These are phyloP conservation scores for Julus scandinavius DNA, from an alignment of 2,888 invertebrate species.

Conservation along the genomic window DNA sequence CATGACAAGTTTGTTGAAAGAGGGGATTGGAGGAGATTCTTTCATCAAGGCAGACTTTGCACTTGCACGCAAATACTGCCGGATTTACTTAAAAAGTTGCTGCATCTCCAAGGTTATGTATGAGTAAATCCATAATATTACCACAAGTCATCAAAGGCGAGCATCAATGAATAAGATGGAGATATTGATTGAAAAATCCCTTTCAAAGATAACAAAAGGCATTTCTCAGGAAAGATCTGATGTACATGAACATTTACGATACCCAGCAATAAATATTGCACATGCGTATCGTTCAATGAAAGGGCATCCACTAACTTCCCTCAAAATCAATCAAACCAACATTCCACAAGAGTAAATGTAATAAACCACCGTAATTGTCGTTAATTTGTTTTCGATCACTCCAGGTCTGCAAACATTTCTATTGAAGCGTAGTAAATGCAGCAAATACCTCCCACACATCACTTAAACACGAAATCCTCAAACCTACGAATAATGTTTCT, in stretches of 20 bases:
- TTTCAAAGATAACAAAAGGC: background rate
- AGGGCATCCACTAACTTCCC: background rate
- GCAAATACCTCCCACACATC: too few relatives aligned
- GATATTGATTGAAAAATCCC: constrained; percentile 9
- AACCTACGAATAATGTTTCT: too few relatives aligned
- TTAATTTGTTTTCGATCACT: constrained; percentile 40
- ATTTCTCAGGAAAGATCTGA: background rate
- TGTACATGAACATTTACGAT: background rate
- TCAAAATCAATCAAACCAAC: constrained; percentile 6
- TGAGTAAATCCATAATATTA: constrained; percentile 37
- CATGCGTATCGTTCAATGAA: background rate
- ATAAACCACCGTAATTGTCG: background rate
- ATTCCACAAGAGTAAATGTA: constrained; percentile 10
- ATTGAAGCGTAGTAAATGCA: background rate
- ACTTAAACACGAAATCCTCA: too few relatives aligned
- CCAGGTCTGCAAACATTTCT: background rate
- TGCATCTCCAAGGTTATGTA: constrained; percentile 4
- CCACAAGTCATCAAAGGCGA: constrained; percentile 9
- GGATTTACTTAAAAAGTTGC: constrained; percentile 27
- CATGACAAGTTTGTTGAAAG: background rate
- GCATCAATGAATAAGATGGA: constrained; percentile 26
- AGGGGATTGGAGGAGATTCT: background rate
- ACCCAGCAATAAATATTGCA: background rate
- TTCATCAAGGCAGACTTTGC: background rate
- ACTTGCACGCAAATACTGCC: background rate